A percentile compares a stretch with the other conserved stretches of the same genome.
Conservation (phyloP, 2,113 vertebrate genomes). For the Scolopax mira region DNA sequence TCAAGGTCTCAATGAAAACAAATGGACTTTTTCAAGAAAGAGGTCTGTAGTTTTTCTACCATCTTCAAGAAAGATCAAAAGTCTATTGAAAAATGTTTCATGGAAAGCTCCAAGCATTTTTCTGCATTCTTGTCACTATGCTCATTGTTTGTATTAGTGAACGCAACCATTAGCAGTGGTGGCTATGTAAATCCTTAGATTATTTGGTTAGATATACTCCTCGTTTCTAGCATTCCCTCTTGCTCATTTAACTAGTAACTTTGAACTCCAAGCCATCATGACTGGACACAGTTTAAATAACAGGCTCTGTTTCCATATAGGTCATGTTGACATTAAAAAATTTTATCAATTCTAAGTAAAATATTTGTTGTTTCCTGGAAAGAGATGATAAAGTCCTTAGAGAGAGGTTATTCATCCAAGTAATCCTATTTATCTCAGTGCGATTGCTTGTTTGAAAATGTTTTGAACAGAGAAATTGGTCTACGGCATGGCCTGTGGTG, state of each 20-base stretch:
- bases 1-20: neutral
- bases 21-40: neutral
- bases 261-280: neutral
- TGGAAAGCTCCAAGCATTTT: neutral
- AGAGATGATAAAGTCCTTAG: neutral
- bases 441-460: neutral
- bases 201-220: neutral
- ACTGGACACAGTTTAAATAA: neutral
- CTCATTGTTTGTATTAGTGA: neutral
- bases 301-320: neutral
- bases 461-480: neutral
- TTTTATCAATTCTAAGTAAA: neutral
- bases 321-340: constrained; percentile 6
- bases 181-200: neutral
- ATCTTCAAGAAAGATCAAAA: neutral
- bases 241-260: neutral
- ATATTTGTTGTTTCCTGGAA: constrained; percentile 21
- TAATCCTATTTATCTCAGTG: neutral
- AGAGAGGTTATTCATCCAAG: neutral
- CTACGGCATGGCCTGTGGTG: neutral
- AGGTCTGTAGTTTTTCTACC: neutral
- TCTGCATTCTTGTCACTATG: neutral
- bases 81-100: neutral
- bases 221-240: neutral
- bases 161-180: neutral